Evolutionary conservation across 2,113 vertebrate species (phyloP).

Genomic region (Bos javanicus): DNA sequence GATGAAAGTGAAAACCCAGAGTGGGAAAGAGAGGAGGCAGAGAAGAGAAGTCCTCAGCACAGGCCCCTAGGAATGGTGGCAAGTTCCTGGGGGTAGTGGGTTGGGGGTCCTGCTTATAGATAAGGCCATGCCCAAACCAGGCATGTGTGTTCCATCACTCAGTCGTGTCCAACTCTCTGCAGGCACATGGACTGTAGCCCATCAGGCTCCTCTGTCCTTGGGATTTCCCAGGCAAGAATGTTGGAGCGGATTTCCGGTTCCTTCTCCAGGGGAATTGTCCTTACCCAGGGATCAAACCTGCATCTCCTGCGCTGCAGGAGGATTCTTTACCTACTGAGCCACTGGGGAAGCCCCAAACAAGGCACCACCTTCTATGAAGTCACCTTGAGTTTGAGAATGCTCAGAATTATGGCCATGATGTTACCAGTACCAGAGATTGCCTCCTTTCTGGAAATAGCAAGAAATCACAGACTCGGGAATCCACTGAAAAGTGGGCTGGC

Average conservation of each 20-base stretch:
- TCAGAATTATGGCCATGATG: not conserved
- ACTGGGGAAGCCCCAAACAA: not conserved
- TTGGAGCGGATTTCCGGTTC: not conserved
- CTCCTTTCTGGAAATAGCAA: not conserved
- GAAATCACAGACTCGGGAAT: not conserved
- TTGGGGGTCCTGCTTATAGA: not conserved
- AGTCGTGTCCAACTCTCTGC: not conserved
- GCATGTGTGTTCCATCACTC: not conserved
- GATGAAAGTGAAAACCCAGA: not conserved
- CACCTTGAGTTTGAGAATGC: not conserved
- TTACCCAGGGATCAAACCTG: not conserved
- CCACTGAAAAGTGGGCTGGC: not conserved
- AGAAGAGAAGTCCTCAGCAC: not conserved
- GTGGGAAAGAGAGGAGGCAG: not conserved
- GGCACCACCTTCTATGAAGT: not conserved
- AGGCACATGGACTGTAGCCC: not conserved
- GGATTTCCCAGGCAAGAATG: not conserved
- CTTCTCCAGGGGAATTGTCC: not conserved
- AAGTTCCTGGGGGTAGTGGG: not conserved
- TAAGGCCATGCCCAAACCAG: not conserved
- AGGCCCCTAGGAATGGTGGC: not conserved
- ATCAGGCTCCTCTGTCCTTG: not conserved
- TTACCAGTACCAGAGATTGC: not conserved
- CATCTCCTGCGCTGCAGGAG: not conserved
- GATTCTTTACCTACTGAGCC: not conserved